A percentile compares a stretch with the other conserved stretches of the same genome.
Conservation (phyloP, 2,888 invertebrate genomes). For the Creontiades dilutus region DNA sequence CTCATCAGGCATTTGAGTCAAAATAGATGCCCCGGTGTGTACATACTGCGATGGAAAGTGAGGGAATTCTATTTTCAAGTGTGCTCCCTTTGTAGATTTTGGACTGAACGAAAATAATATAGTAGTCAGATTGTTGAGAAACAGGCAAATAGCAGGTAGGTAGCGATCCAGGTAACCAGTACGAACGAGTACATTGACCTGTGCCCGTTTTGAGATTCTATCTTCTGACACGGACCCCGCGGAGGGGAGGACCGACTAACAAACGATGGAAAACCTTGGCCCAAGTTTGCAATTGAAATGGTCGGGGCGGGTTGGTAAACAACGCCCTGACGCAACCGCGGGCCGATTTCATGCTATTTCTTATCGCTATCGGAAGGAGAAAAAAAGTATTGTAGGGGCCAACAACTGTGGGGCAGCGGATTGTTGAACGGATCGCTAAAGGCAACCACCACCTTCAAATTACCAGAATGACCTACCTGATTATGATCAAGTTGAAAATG, state of each 20-base stretch:
- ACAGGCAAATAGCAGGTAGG: background rate
- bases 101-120: background rate
- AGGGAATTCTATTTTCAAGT: too few relatives aligned
- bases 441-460: too few relatives aligned
- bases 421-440: background rate
- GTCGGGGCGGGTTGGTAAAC: conserved; percentile 51
- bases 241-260: background rate
- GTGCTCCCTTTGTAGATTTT: background rate
- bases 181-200: conserved; percentile 23
- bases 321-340: conserved; percentile 27
- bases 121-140: background rate
- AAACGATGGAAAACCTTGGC: conserved; percentile 38
- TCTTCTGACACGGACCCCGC: background rate
- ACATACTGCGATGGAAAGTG: too few relatives aligned
- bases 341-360: conserved; percentile 44
- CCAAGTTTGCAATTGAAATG: conserved; percentile 35
- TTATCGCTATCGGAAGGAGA: conserved; percentile 40
- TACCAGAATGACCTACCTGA: too few relatives aligned
- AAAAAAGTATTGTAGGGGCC: background rate
- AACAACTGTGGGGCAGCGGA: background rate
- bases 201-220: conserved; percentile 13
- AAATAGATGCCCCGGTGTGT: too few relatives aligned
- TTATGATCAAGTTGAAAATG: too few relatives aligned
- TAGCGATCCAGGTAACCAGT: conserved; percentile 4
- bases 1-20: too few relatives aligned